phyloP scores from a whole-genome alignment of 2,113 vertebrate genomes.

The Pterocles gutturalis region DNA sequence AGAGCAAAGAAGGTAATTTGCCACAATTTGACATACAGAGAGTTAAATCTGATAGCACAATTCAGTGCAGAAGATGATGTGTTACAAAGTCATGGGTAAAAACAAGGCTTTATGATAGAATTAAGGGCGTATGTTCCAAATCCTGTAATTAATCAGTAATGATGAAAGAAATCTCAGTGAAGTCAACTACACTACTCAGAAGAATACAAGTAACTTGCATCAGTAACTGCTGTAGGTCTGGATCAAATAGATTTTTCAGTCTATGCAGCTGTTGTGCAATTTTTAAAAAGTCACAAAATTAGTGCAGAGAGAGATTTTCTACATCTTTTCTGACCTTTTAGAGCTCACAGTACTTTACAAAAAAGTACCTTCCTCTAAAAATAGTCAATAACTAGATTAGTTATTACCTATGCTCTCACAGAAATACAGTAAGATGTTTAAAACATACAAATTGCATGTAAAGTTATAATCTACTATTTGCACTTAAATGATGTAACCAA shows the following conservation, averaged over 20 bases:
- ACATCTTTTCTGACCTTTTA: neutral
- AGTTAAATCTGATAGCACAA: neutral
- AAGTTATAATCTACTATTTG: slow-evolving; percentile 50
- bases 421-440: neutral
- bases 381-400: neutral
- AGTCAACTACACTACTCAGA: neutral
- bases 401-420: neutral
- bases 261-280: neutral
- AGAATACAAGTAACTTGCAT: neutral
- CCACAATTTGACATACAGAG: neutral
- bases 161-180: neutral
- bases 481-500: slow-evolving; percentile 55
- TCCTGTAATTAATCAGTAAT: neutral
- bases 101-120: neutral
- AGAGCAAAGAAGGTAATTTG: neutral
- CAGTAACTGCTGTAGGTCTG: neutral
- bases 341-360: slow-evolving; percentile 5
- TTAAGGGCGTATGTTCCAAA: neutral
- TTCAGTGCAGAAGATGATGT: neutral
- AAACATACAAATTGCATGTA: slow-evolving; percentile 54
- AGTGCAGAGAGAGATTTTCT: neutral
- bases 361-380: slow-evolving; percentile 20
- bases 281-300: neutral
- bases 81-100: neutral
- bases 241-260: slow-evolving; percentile 1